Base-by-base conservation (phyloP, 2,113 vertebrate species). In the Agelaius phoeniceus region DNA sequence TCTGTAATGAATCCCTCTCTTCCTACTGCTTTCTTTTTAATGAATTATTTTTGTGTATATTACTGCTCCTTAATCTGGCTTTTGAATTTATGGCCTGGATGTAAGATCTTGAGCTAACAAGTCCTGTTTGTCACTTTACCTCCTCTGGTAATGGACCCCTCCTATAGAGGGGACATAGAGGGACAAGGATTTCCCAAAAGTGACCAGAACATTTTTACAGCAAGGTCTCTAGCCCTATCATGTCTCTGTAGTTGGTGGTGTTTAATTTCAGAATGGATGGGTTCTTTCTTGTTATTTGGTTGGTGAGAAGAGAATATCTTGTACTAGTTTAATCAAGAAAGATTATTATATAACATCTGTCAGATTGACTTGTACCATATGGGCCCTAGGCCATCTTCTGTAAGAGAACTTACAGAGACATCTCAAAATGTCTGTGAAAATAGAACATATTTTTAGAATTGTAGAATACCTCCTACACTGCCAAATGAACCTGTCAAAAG, bases 401-500 rank as follows among this genome's bases (percentile, higher is more conserved):
- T 92, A 95, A 95, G 55, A 97, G 89, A 96, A 89, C 84, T 93
- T 94, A 94, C 61, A 92, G 95, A 97, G 92, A 94, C 43, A 96
- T 96, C 89, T 92, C 95, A 96, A 96, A 97, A 96, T 93, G 88
- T 96, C 94, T 97, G 95, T 88, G 95, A 97, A 97, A 97, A 97
- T 94, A 94, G 78, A 95, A 87, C 8, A 8, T 94, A 97, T 97
- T 94, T 97, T 97, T 97, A 97, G 97, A 97, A 94, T 96, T 93
- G 95, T 95, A 96, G 93, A 97, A 97, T 97, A 93, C 95, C 94
- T 97, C 96, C 97, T 90, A 97, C 97, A 94, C 95, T 93, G 89
- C 93, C 82, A 96, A 97, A 96, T 69, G 92, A 97, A 96, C 93
- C 97, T 97, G 97, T 97, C 97, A 97, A 97, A 97, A 97, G 96